Base-by-base conservation (phyloP, 2,113 vertebrate species). In the Colius striatus region DNA sequence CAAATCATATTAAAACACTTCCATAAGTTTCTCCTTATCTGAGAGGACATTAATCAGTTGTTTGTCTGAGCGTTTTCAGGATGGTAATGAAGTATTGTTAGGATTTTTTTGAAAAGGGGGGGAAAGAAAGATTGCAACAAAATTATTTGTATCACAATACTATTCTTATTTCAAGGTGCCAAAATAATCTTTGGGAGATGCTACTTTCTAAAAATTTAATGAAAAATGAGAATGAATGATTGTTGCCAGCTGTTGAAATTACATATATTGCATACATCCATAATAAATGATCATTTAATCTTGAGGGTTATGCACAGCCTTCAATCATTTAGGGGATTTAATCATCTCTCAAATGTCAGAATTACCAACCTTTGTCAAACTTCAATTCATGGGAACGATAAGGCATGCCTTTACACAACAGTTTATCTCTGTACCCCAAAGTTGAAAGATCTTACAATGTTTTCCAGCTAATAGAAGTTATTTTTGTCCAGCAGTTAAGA, bases 401-500 rank as follows among this genome's bases (percentile, higher is more conserved):
- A 92, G 38, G 68, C 86, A 77, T 89, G 83, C 45, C 32, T 58
- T 84, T 38, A 62, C 86, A 71, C 63, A 68, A 32, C 55, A 84
- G 65, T 94, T 94, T 90, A 82, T 94, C 77, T 91, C 71, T 50
- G 43, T 23, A 81, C 57, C 57, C 48, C 68, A 20, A 89, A 96
- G 57, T 78, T 75, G 84, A 93, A 92, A 87, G 73, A 90, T 85
- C 50, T 57, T 79, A 55, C 90, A 92, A 78, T 93, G 54, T 89
- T 97, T 97, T 92, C 74, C 68, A 89, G 73, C 70, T 78, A 84
- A 75, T 26, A 81, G 29, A 93, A 89, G 92, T 84, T 92, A 94
- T 93, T 94, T 96, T 90, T 94, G 68, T 93, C 63, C 77, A 81
- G 83, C 68, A 84, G 91, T 93, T 91, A 84, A 81, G 57, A 95